These are phyloP conservation scores for Drusus annulatus DNA, from an alignment of 1,140 invertebrate genomes.

Conservation along the genomic window DNA sequence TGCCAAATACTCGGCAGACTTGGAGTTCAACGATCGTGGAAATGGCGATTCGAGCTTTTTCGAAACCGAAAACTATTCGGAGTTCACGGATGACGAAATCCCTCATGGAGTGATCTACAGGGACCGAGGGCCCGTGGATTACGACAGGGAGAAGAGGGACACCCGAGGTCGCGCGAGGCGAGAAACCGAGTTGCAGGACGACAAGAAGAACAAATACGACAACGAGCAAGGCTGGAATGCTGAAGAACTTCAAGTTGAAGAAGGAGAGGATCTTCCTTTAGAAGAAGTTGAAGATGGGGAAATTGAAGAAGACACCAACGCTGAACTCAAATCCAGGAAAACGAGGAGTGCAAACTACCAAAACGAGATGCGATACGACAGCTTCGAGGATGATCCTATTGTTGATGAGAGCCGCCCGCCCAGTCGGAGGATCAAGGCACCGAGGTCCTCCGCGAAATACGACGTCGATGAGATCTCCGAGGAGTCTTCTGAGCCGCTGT, in stretches of 20 bases:
- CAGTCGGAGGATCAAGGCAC: slow-evolving; percentile 57
- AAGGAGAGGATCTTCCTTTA: slow-evolving; percentile 44
- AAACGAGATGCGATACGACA: slow-evolving; percentile 60
- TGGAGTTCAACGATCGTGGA: slow-evolving; percentile 45
- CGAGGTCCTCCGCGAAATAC: slow-evolving; percentile 68
- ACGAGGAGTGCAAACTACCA: slow-evolving; percentile 8
- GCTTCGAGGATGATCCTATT: slow-evolving; percentile 59
- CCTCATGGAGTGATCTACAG: neutral
- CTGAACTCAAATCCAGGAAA: slow-evolving; percentile 60
- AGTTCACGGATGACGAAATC: slow-evolving; percentile 46
- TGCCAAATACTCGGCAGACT: slow-evolving; percentile 46
- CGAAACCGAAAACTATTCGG: slow-evolving; percentile 39
- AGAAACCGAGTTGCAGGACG: slow-evolving; percentile 61
- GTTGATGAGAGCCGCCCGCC: slow-evolving; percentile 59
- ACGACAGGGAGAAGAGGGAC: slow-evolving; percentile 40
- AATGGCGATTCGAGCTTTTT: slow-evolving; percentile 21
- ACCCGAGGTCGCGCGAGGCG: slow-evolving; percentile 12
- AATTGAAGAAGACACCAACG: slow-evolving; percentile 45
- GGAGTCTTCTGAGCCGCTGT: slow-evolving; percentile 63
- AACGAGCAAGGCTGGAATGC: slow-evolving; percentile 66
- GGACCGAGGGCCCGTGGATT: neutral
- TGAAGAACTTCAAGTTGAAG: slow-evolving; percentile 63
- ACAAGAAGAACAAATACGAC: slow-evolving; percentile 63
- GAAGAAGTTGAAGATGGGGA: slow-evolving; percentile 15
- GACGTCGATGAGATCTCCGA: slow-evolving; percentile 71